Evolutionary conservation across 2,888 invertebrate genomes (phyloP), one percentile per base, ranked within the genome.

Genomic region (Bhutanitis thaidina): DNA sequence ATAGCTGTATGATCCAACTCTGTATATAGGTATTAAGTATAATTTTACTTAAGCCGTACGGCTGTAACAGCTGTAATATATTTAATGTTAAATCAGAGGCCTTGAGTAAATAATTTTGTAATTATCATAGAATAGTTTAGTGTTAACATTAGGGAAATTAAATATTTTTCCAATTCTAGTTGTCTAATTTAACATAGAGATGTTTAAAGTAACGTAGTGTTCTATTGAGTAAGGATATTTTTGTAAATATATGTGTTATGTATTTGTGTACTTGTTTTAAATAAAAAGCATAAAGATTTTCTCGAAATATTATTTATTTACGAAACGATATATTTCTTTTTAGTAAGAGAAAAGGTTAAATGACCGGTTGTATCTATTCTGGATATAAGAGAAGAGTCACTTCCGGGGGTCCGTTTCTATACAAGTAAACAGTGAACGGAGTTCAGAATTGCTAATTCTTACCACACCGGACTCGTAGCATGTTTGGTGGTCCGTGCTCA

Each of bases 211-310:
- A 27, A 27, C 7, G 2, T 27, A 27, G 27, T 8, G 27, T 8
- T 4, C 1, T 25, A 29, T 7, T n/a, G 14, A 29, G 20, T 59
- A 65, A 61, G 64, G 68, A 75, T 77, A 80, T 61, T 63, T 82
- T 85, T 85, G 82, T 85, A 83, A 79, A 81, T 84, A 82, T 76
- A 75, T 57, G 67, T 78, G 72, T 77, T 77, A 78, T 80, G 77
- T 69, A 76, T 77, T 79, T 77, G 69, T 74, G 74, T 82, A 79
- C 49, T 54, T 55, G 53, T 60, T 62, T 64, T 59, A 56, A 58
- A 58, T 57, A 56, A 59, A 55, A 54, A 34, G 12, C 1, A 13
- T 16, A 30, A 15, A 15, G 20, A 12, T 34, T 34, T 12, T 13
- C 12, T 30, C 10, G n/a, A 5, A 20, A 20, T 3, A 20, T 20